A percentile compares a stretch with the other conserved stretches of the same genome.
These are phyloP conservation scores for Halcyon smyrnensis DNA, from an alignment of 2,797 vertebrate genomes.

Conservation along the genomic window DNA sequence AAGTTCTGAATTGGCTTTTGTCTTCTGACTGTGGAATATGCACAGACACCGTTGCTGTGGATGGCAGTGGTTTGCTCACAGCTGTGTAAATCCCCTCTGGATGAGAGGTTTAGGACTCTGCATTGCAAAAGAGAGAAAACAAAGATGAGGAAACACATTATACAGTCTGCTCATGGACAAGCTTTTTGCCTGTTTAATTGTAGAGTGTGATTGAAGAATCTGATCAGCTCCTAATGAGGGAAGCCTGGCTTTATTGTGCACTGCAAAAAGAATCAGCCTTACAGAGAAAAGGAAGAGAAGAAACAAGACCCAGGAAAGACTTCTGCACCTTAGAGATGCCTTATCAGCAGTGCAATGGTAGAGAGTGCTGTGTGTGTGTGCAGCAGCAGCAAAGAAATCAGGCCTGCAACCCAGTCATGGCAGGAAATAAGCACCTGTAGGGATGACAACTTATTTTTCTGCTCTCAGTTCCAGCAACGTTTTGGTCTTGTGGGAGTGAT, in stretches of 20 bases:
- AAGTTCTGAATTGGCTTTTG: background rate
- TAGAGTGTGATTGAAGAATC: background rate
- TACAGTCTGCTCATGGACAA: background rate
- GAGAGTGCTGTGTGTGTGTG: background rate
- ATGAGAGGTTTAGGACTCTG: background rate
- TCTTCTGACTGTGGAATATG: background rate
- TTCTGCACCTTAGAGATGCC: background rate
- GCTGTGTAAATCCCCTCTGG: background rate
- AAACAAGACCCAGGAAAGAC: background rate
- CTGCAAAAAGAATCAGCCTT: background rate
- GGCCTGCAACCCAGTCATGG: background rate
- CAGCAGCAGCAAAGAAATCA: background rate
- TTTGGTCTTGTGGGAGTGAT: background rate
- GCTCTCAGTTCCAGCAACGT: background rate
- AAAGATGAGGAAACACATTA: background rate
- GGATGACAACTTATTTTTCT: background rate
- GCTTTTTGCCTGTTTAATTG: background rate
- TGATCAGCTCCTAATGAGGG: background rate
- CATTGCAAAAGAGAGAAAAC: background rate
- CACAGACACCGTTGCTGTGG: background rate
- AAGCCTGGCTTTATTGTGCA: background rate
- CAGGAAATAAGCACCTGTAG: background rate
- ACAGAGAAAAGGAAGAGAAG: background rate
- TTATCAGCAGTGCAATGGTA: background rate
- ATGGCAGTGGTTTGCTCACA: background rate